phyloP scores from a whole-genome alignment of 2,797 vertebrate species.

The Hypotaenidia okinawae region DNA sequence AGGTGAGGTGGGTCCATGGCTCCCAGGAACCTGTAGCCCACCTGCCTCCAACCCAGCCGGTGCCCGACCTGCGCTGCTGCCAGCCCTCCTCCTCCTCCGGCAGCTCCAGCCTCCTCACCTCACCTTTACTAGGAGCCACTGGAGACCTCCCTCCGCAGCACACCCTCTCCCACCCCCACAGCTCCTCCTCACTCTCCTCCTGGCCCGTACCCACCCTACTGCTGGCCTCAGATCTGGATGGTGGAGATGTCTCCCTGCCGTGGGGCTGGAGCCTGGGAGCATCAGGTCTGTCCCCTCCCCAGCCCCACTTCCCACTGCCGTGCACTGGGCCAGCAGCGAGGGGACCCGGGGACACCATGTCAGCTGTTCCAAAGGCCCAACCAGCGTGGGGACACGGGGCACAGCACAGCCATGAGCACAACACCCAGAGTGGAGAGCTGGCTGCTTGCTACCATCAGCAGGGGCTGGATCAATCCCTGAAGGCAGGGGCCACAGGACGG shows the following conservation, averaged over 20 bases:
- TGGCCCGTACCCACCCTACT: background rate
- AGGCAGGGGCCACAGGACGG: background rate
- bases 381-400: background rate
- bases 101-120: background rate
- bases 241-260: rapidly evolving
- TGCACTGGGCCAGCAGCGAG: too few species aligned
- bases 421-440: background rate
- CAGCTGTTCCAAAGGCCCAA: rapidly evolving
- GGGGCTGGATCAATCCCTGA: background rate
- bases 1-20: background rate
- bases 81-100: background rate
- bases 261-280: background rate
- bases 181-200: conserved; percentile 44
- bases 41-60: background rate
- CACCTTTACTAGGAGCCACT: background rate
- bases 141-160: conserved; percentile 20
- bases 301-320: too few species aligned
- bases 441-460: background rate
- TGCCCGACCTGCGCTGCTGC: background rate
- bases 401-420: background rate
- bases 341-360: rapidly evolving
- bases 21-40: background rate
- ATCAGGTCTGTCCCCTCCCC: too few species aligned
- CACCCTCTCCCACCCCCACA: conserved; percentile 47
- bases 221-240: background rate